These are phyloP conservation scores for Brienomyrus longianalis DNA, from an alignment of 2,113 vertebrate genomes.

Conservation along the genomic window DNA sequence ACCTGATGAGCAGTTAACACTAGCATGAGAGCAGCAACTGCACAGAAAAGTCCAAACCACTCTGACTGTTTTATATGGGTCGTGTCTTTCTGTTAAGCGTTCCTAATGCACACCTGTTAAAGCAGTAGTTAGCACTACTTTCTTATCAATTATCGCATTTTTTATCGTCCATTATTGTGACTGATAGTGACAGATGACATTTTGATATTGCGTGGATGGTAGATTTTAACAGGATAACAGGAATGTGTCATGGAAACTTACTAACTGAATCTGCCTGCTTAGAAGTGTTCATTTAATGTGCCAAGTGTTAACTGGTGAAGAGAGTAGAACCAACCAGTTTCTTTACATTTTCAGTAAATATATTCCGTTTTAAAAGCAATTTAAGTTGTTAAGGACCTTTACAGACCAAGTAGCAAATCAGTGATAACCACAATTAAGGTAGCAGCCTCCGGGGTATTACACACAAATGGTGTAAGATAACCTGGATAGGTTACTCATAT, in stretches of 20 bases:
- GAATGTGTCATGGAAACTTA: not conserved
- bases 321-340: not conserved
- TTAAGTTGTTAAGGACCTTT: not conserved
- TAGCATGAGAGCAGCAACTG: not conserved
- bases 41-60: not conserved
- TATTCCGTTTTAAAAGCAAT: not conserved
- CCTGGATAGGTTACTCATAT: not conserved
- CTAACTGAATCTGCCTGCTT: not conserved
- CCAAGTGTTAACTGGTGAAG: not conserved
- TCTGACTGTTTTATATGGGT: not conserved
- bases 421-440: not conserved
- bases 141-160: not conserved
- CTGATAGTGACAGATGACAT: not conserved
- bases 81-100: not conserved
- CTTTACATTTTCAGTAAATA: not conserved
- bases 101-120: not conserved
- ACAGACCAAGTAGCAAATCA: not conserved
- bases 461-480: not conserved
- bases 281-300: not conserved
- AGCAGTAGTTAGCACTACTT: not conserved
- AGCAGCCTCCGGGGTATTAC: not conserved
- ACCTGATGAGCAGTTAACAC: not conserved
- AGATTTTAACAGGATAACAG: not conserved
- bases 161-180: not conserved
- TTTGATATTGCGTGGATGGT: not conserved